Evolutionary conservation across 2,888 invertebrate species (phyloP), one percentile per base, ranked within the genome.

Genomic region (Drosophila multiciliata): DNA sequence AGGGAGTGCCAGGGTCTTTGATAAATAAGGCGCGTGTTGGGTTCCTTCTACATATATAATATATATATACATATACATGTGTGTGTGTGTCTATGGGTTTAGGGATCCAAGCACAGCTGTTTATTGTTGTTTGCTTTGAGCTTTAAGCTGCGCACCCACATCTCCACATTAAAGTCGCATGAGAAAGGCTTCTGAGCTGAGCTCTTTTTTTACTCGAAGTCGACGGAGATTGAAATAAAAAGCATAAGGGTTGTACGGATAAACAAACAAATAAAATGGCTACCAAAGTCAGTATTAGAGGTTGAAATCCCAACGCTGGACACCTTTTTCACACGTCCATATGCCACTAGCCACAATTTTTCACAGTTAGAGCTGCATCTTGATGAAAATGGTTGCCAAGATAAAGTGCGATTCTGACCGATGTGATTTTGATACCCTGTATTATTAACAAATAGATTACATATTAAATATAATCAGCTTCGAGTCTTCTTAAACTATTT

Each of bases 341-440:
- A 35, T 53, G 32, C 48, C 49, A 29, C 35, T 36, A 29, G 49
- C n/a, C 70, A 77, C 83, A 72, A 77, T 89, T 83, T 89, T 75
- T 80, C 78, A 83, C 75, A 84, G 78, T 84, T 86, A 77, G 53
- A 80, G 52, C 36, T 72, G 63, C 32, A 57, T 57, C 12, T 40
- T 61, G 62, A 77, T 55, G 66, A 68, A 73, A 77, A 70, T 77
- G 65, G 68, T 50, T 71, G 73, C 52, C 65, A 62, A 38, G 48
- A n/a, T 12, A 2, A 11, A 20, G 9, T 26, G 11, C 9, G 15
- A 2, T 17, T 33, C n/a, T 42, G 26, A 15, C 17, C n/a, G 6
- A 42, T 45, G 15, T 8, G 17, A 6, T 54, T 11, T 29, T 17
- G 8, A 32, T 48, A 38, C 54, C 20, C 23, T 53, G 9, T 38